These are phyloP conservation scores for Brenthis hecate DNA, from an alignment of 2,888 invertebrate species.

Conservation along the genomic window DNA sequence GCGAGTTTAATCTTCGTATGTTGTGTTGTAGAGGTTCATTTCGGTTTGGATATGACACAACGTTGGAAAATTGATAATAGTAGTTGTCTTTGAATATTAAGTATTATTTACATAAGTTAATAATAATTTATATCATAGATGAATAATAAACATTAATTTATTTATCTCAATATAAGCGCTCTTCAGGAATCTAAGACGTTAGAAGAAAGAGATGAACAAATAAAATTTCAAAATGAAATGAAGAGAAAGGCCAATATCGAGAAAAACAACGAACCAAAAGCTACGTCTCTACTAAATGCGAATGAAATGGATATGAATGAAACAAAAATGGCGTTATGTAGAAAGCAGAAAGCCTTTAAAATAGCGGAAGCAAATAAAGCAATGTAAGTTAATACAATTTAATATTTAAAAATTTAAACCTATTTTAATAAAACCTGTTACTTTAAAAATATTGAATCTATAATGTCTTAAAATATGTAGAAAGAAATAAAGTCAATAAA, in stretches of 20 bases:
- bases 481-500: too few relatives aligned
- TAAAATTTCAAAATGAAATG: conserved; percentile 52
- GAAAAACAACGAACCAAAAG: conserved; percentile 40
- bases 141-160: too few relatives aligned
- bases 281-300: conserved; percentile 39
- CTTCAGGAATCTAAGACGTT: conserved; percentile 55
- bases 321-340: conserved; percentile 27
- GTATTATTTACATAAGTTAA: too few relatives aligned
- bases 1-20: too few relatives aligned
- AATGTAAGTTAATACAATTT: conserved; percentile 48
- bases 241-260: conserved; percentile 41
- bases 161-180: conserved; percentile 46
- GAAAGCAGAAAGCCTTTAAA: conserved; percentile 43
- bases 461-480: too few relatives aligned
- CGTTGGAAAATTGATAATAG: too few relatives aligned
- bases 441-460: too few relatives aligned
- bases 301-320: conserved; percentile 44
- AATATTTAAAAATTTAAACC: background rate
- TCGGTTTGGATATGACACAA: too few relatives aligned
- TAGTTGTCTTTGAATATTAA: too few relatives aligned
- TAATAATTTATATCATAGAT: too few relatives aligned
- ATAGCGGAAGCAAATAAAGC: conserved; percentile 50
- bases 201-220: conserved; percentile 59
- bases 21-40: too few relatives aligned
- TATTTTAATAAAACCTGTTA: too few relatives aligned